phyloP scores from a whole-genome alignment of 92 coral and sea anemone species.

The Siderastrea radians region DNA sequence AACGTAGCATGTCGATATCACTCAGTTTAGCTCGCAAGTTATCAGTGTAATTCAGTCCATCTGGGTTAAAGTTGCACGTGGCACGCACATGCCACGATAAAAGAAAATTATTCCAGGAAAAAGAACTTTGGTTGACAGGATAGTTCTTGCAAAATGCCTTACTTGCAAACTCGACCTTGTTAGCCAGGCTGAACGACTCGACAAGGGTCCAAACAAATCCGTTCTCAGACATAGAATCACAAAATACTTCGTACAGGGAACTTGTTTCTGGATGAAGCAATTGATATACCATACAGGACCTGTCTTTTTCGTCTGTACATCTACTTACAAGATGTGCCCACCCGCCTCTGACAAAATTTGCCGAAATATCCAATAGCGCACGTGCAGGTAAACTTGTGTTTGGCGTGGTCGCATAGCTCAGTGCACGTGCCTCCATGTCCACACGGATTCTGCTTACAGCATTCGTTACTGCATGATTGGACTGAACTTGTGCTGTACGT shows the following conservation, averaged over 20 bases:
- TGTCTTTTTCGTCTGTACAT: not conserved
- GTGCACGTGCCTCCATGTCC: conserved; percentile 52
- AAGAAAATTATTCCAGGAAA: conserved; percentile 59
- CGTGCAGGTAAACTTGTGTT: conserved; percentile 39
- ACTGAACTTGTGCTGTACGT: too few relatives aligned
- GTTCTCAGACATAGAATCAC: conserved; percentile 55
- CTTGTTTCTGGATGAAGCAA: conserved; percentile 9
- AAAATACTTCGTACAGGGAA: conserved; percentile 9
- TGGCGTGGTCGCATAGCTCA: conserved; percentile 50
- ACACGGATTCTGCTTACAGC: conserved; percentile 38
- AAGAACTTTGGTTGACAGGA: conserved; percentile 22
- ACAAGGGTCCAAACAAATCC: conserved; percentile 63
- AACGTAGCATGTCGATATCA: conserved; percentile 36
- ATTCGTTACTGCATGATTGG: conserved; percentile 13
- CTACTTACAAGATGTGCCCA: not conserved
- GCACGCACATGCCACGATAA: conserved; percentile 55
- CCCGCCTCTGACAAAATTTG: conserved; percentile 11
- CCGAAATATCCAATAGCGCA: conserved; percentile 32
- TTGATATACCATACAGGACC: conserved; percentile 16
- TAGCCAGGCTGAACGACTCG: conserved; percentile 54
- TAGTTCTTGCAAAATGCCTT: conserved; percentile 29
- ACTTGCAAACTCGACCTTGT: conserved; percentile 1
- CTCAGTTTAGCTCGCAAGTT: conserved; percentile 32
- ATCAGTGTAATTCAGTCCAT: conserved; percentile 58
- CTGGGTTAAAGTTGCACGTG: conserved; percentile 57